Conservation (phyloP, 2,797 vertebrate species). For the Microhierax caerulescens region DNA sequence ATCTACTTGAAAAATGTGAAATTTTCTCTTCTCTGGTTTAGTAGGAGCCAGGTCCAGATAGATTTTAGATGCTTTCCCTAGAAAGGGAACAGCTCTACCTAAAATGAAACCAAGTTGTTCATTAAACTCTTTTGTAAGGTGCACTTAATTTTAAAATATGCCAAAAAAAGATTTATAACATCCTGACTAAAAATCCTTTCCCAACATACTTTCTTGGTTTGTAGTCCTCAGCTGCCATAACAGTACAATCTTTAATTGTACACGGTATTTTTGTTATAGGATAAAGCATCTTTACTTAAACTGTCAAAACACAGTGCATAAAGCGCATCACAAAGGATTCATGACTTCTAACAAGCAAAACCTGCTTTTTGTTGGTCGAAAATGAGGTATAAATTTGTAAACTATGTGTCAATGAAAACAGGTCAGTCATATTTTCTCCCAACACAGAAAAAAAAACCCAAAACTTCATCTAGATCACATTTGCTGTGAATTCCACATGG, state of each 20-base stretch:
- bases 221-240: background rate
- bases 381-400: background rate
- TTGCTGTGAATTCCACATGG: background rate
- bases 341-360: background rate
- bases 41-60: background rate
- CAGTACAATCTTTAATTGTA: background rate
- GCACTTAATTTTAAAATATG: background rate
- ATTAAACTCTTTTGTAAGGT: background rate
- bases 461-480: background rate
- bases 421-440: background rate
- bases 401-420: background rate
- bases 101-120: background rate
- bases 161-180: background rate
- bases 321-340: background rate
- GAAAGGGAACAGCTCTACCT: background rate
- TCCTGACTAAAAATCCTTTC: background rate
- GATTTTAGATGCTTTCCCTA: background rate
- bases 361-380: background rate
- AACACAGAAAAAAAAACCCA: background rate
- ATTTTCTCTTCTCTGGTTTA: background rate
- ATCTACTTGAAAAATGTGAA: background rate
- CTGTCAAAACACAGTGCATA: background rate
- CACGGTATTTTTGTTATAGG: background rate
- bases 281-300: background rate
- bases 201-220: background rate